These are phyloP conservation scores for Pollenia labialis DNA, from an alignment of 2,888 invertebrate genomes.

Conservation along the genomic window DNA sequence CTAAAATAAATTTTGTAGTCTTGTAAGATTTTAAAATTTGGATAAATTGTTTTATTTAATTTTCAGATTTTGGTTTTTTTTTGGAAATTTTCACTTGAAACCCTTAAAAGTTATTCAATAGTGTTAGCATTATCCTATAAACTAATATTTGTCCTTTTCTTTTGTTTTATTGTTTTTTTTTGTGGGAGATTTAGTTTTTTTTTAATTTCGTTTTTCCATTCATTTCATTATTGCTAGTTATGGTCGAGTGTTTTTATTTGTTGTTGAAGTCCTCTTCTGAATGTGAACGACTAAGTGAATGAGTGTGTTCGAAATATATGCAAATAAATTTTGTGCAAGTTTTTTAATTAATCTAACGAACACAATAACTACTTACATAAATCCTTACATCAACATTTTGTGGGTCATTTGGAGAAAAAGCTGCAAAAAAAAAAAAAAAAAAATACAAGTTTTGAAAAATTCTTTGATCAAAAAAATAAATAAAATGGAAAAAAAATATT, in stretches of 20 bases:
- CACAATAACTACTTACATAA: conserved; percentile 64
- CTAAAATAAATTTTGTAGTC: too few species aligned
- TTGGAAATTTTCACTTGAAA: background rate
- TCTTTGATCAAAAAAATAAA: conserved; percentile 10
- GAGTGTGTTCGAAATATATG: conserved; percentile 64
- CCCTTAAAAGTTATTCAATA: background rate
- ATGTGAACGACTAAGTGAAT: conserved; percentile 23
- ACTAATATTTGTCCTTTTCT: conserved; percentile 41
- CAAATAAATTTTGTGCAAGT: conserved; percentile 69
- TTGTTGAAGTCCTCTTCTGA: conserved; percentile 45
- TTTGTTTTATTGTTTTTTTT: conserved; percentile 18
- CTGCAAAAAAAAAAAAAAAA: conserved; percentile 3
- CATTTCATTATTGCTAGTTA: conserved; percentile 41
- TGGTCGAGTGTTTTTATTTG: conserved; percentile 51
- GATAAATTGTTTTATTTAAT: too few species aligned
- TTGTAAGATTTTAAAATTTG: too few species aligned
- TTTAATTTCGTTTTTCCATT: background rate
- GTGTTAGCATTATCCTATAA: conserved; percentile 7
- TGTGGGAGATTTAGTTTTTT: conserved; percentile 14
- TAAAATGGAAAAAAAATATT: conserved; percentile 2
- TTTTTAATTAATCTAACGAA: conserved; percentile 73
- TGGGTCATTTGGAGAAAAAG: conserved; percentile 60
- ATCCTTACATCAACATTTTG: conserved; percentile 64
- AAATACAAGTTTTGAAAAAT: conserved; percentile 23
- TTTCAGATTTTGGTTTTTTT: background rate